Percentiles rank a stretch among this genome's conserved stretches.
These are phyloP conservation scores for Miniopterus natalensis DNA, from an alignment of 2,113 vertebrate species.

Conservation along the genomic window DNA sequence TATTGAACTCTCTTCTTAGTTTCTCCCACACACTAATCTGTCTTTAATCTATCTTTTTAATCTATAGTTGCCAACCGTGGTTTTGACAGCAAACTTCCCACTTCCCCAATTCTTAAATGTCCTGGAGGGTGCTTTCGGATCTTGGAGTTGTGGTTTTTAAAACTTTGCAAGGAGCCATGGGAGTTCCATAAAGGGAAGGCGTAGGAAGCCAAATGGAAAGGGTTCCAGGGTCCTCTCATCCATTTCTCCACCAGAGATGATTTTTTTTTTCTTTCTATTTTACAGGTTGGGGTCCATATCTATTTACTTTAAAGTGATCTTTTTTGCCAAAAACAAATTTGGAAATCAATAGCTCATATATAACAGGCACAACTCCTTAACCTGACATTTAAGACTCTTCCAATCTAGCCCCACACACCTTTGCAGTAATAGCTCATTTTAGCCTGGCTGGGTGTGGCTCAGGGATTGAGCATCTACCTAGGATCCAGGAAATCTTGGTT, in stretches of 20 bases:
- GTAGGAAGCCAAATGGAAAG: background rate
- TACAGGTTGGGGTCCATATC: background rate
- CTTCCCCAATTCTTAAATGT: background rate
- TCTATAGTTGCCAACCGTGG: background rate
- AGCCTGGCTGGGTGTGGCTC: background rate
- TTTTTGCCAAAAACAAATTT: background rate
- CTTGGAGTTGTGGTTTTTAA: background rate
- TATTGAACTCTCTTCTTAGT: background rate
- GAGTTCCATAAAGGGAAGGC: background rate
- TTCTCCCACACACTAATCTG: background rate
- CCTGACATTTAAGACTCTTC: slow-evolving; percentile 1
- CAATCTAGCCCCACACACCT: background rate
- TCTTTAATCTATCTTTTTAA: slow-evolving; percentile 29
- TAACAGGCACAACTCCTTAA: background rate
- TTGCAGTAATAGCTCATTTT: background rate
- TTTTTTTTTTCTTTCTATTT: background rate
- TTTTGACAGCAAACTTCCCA: background rate
- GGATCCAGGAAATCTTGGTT: too few relatives aligned
- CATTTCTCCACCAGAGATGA: background rate
- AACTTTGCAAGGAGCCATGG: background rate
- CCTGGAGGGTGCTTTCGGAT: background rate
- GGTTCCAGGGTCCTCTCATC: background rate
- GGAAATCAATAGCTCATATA: background rate
- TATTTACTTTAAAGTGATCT: slow-evolving; percentile 26
- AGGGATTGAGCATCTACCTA: too few relatives aligned